Evolutionary conservation across 2,113 vertebrate genomes (phyloP), one percentile per base, ranked within the genome.

Genomic region (Marmota flaviventris): DNA sequence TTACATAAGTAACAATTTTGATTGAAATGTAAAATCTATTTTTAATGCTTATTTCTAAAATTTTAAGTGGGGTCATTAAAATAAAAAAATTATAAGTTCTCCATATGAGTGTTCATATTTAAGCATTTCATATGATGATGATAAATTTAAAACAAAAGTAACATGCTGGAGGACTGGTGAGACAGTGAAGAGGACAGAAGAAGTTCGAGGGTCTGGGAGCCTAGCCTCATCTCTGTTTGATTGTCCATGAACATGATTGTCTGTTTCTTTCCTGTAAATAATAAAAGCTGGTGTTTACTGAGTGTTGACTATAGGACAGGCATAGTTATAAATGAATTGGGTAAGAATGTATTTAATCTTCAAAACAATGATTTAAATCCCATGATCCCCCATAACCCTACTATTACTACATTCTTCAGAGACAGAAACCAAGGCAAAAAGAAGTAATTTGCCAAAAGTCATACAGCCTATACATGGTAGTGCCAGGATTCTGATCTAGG

Each of bases 1-100:
- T 96, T 93, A 25, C 48, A 82, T 85, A 97, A 29, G 11, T 56
- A 56, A 69, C 24, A 27, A 72, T 93, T 93, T 85, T 85, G 34
- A 91, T 83, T 96, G 51, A 90, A 93, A 82, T 79, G 6, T 93
- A 79, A 94, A 89, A 82, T n/a, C 13, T 91, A 56, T 82, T 93
- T 90, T 83, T 93, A 75, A 37, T 75, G 42, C 13, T 72, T 84
- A 37, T 95, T 91, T 97, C 56, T 81, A 91, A 70, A 76, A 86
- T 92, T 84, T 93, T 75, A 85, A 77, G 58, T 95, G 67, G 25
- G 69, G 77, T 88, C 24, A 93, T 75, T 93, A 87, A 85, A 93
- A 72, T 87, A 16, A 48, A 58, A 45, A 90, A 89, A 51, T 58
- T 39, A 48, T 63, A 37, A 53, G 25, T 51, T 76, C 29, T 70